These are phyloP conservation scores for Halichoerus grypus DNA, from an alignment of 2,113 vertebrate genomes.

Conservation along the genomic window DNA sequence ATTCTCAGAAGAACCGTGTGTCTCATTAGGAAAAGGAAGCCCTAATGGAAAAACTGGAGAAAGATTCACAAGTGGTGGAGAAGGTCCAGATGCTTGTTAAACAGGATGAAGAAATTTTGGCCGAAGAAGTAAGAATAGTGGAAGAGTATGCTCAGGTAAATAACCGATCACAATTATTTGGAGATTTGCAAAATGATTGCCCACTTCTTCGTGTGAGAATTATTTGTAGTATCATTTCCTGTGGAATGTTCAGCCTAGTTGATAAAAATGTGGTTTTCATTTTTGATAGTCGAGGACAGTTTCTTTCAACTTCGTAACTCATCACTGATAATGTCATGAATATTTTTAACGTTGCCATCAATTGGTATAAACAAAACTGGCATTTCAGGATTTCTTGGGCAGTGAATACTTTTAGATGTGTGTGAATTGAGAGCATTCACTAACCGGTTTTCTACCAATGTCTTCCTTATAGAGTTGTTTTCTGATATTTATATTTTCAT, in stretches of 20 bases:
- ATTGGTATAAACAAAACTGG: neutral
- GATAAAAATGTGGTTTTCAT: neutral
- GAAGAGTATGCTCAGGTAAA: slow-evolving; percentile 82
- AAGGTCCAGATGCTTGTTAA: slow-evolving; percentile 82
- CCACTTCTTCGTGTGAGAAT: neutral
- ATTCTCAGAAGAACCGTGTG: slow-evolving; percentile 28
- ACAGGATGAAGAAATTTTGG: slow-evolving; percentile 82
- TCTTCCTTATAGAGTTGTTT: neutral
- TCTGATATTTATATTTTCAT: neutral
- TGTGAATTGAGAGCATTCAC: neutral
- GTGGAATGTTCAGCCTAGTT: neutral
- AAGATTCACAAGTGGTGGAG: slow-evolving; percentile 80
- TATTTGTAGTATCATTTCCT: neutral
- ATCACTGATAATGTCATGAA: neutral
- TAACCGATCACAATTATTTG: neutral
- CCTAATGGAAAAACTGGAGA: slow-evolving; percentile 78
- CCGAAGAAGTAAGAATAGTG: slow-evolving; percentile 80
- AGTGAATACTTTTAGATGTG: neutral
- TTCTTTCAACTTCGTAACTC: neutral
- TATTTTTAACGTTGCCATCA: neutral
- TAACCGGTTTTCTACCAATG: neutral
- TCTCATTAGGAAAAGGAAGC: slow-evolving; percentile 79
- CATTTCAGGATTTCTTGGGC: neutral
- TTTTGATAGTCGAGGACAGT: neutral
- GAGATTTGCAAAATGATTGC: neutral